Base-by-base conservation (phyloP, 2,113 vertebrate species). In the Nothobranchius furzeri region DNA sequence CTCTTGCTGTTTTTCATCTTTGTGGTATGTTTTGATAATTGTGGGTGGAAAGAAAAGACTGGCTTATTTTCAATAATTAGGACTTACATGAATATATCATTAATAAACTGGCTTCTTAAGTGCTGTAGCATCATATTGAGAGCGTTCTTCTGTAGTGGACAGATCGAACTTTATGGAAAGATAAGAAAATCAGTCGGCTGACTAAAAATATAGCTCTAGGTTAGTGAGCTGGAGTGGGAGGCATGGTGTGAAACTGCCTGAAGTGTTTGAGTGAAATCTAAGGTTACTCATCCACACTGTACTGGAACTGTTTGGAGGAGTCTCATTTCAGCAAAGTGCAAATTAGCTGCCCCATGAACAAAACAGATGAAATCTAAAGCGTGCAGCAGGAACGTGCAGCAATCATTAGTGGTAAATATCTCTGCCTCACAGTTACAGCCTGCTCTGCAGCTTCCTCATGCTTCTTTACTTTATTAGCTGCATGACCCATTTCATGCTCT, bases 401-500 rank as follows among this genome's bases (percentile, higher is more conserved):
- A 9, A 40, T 40, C 37, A 40, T 40, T 40, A 40, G 30, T 56
- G 35, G 13, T 56, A 7, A 15, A 43, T 67, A 12, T 37, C 20
- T 58, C 25, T 49, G 43, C 45, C 17, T 30, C 14, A 46, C n/a
- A 54, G 43, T 70, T 24, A 40, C 47, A 17, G 43, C 17, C 14
- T 45, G 20, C n/a, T 50, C 30, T n/a, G 35, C 42, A 25, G 12
- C 24, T 49, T 43, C 0, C 36, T 3, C 30, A 30, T 30, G 30
- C 3, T 40, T 40, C 4, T 40, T 49, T 37, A 24, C 49, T 43
- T 60, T 56, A 45, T 36, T 51, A 40, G 25, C 37, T 42, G 1
- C 13, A 40, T 60, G 49, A 75, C 50, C 12, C 4, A 49, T 55
- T 63, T 70, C 30, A 30, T n/a, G 2, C 45, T 55, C 60, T 46